A percentile compares a stretch with the other conserved stretches of the same genome.
Conservation (phyloP, 2,888 invertebrate genomes). For the Carcina quercana region DNA sequence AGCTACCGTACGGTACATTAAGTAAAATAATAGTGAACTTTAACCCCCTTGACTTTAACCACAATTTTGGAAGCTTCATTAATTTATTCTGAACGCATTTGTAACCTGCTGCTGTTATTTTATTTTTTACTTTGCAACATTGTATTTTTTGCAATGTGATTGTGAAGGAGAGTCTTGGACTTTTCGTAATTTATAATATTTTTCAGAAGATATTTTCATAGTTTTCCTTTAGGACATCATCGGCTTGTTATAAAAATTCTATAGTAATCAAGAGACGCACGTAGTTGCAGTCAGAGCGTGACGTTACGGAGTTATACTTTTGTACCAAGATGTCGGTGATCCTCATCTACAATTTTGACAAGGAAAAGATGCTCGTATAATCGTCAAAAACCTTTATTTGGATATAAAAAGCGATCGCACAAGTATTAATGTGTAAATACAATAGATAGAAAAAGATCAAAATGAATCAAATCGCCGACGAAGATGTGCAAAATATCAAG, state of each 20-base stretch:
- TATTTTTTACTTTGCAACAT: slow-evolving; percentile 22
- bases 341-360: slow-evolving; percentile 64
- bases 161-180: slow-evolving; percentile 46
- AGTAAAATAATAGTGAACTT: no score
- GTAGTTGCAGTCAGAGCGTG: slow-evolving; percentile 30
- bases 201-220: slow-evolving; percentile 43
- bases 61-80: neutral
- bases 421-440: slow-evolving; percentile 61
- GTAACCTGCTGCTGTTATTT: slow-evolving; percentile 3
- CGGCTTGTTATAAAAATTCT: slow-evolving; percentile 29
- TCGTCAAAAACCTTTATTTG: slow-evolving; percentile 39
- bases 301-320: slow-evolving; percentile 39
- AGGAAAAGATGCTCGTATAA: slow-evolving; percentile 56
- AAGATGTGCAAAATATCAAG: slow-evolving; percentile 55
- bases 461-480: slow-evolving; percentile 62
- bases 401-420: slow-evolving; percentile 46
- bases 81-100: slow-evolving; percentile 7
- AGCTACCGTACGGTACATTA: no score
- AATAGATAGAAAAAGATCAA: slow-evolving; percentile 51
- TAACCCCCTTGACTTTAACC: no score
- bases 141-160: slow-evolving; percentile 64
- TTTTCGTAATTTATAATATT: slow-evolving; percentile 38
- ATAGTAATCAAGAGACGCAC: slow-evolving; percentile 26
- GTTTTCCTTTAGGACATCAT: slow-evolving; percentile 32
- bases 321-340: slow-evolving; percentile 69